Conservation (phyloP, 2,797 vertebrate species). For the Cyclura pinguis region DNA sequence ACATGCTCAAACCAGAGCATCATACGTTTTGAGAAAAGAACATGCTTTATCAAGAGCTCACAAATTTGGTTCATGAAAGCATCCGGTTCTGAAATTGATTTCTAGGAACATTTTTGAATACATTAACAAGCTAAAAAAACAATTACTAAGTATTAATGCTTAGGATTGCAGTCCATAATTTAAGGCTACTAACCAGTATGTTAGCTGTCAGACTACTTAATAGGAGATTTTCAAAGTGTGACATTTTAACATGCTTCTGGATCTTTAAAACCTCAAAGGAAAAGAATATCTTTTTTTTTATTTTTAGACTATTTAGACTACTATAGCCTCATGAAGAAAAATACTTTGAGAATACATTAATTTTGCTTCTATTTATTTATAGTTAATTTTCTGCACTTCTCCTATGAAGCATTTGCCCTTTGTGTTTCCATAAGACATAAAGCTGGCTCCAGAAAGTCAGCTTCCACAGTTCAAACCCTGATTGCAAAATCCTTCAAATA, state of each 20-base stretch:
- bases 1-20: slow-evolving; percentile 48
- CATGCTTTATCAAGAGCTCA: background rate
- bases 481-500: background rate
- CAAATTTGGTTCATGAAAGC: background rate
- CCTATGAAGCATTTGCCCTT: background rate
- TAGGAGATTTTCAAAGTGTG: background rate
- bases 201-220: background rate
- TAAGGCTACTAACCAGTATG: too few relatives aligned
- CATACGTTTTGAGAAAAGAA: slow-evolving; percentile 28
- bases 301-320: background rate
- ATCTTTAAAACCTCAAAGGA: background rate
- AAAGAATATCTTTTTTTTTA: background rate
- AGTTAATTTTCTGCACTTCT: background rate
- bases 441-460: background rate
- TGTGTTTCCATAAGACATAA: background rate
- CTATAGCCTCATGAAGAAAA: background rate
- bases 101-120: background rate
- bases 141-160: background rate
- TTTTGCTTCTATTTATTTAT: background rate
- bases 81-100: background rate
- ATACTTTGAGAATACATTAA: background rate
- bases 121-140: background rate
- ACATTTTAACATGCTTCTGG: background rate
- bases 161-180: background rate
- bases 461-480: background rate